Percentiles rank a stretch among this genome's conserved stretches.
These are phyloP conservation scores for Paramacrobiotus metropolitanus DNA, from an alignment of 1,140 invertebrate species.

Conservation along the genomic window DNA sequence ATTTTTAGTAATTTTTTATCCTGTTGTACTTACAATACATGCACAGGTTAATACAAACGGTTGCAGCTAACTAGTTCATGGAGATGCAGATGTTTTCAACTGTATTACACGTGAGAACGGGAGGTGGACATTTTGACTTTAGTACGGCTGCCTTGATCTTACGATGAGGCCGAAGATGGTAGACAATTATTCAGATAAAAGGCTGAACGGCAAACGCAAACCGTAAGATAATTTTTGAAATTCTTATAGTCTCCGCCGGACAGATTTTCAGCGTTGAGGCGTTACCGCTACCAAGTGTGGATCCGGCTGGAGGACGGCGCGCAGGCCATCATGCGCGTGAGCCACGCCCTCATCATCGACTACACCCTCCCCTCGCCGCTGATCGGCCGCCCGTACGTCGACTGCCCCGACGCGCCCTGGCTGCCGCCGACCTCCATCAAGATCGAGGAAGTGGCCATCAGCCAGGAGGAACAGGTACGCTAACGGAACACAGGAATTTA, in stretches of 20 bases:
- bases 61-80: no score
- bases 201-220: no score
- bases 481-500: no score
- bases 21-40: no score
- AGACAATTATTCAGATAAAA: no score
- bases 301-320: constrained; percentile 93
- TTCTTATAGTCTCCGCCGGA: constrained; percentile 10
- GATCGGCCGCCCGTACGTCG: constrained; percentile 60
- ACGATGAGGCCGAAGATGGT: no score
- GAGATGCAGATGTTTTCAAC: no score
- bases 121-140: no score
- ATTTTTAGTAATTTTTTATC: no score
- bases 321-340: constrained; percentile 63
- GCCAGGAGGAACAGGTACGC: constrained; percentile 83
- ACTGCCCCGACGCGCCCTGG: constrained; percentile 94
- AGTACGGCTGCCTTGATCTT: no score
- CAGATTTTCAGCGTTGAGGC: constrained; percentile 83
- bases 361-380: constrained; percentile 95
- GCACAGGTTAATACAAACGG: no score
- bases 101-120: no score
- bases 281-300: constrained; percentile 92
- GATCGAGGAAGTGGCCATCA: constrained; percentile 95
- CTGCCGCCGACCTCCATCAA: constrained; percentile 90
- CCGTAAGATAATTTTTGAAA: constrained; percentile 8
- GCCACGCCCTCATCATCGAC: constrained; percentile 39